Conservation (phyloP, 2,888 invertebrate species). For the Neoscelio sp. region DNA sequence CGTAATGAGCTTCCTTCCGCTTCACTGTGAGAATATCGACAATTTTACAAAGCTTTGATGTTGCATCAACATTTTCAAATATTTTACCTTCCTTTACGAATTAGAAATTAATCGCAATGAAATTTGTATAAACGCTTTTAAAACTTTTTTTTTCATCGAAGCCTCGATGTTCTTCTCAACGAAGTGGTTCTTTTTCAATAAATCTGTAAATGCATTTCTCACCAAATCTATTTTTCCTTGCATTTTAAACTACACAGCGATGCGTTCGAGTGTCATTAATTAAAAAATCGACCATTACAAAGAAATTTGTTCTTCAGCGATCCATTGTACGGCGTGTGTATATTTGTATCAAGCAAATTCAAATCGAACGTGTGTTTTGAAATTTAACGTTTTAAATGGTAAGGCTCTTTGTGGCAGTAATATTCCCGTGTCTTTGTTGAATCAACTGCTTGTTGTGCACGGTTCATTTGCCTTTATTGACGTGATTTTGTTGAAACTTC, state of each 20-base stretch:
- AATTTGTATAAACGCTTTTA: background rate
- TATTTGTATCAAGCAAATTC: slow-evolving; percentile 17
- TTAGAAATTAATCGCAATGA: background rate
- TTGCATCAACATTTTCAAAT: background rate
- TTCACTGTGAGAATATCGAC: background rate
- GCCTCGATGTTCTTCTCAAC: no score
- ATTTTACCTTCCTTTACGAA: background rate
- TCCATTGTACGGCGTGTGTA: background rate
- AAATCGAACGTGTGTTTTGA: background rate
- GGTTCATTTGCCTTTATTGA: background rate
- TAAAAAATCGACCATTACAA: background rate
- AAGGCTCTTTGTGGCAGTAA: slow-evolving; percentile 11
- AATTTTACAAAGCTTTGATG: background rate
- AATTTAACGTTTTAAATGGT: slow-evolving; percentile 4
- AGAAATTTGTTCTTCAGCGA: background rate
- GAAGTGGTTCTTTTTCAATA: no score
- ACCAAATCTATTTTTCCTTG: no score
- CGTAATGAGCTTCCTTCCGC: background rate
- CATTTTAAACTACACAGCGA: no score
- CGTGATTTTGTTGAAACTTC: background rate
- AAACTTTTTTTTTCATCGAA: no score
- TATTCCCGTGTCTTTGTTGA: slow-evolving; percentile 4
- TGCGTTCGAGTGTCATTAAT: no score
- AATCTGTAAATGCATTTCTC: no score
- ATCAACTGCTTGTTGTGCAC: slow-evolving; percentile 3